A percentile compares a stretch with the other conserved stretches of the same genome.
These are phyloP conservation scores for Philhelius pedissequus DNA, from an alignment of 2,888 invertebrate species.

Conservation along the genomic window DNA sequence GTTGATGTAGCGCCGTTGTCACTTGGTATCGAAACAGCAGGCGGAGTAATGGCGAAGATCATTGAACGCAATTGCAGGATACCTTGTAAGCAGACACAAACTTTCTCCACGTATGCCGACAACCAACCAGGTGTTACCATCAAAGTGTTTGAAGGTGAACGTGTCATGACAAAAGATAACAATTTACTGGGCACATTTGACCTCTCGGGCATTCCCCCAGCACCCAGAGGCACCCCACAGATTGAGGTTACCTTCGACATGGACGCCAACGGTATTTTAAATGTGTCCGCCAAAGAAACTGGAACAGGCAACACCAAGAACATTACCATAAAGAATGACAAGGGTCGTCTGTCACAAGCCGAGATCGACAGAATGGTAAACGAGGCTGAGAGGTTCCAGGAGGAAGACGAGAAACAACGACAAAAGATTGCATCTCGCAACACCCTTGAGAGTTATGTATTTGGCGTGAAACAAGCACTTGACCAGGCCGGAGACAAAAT, in stretches of 20 bases:
- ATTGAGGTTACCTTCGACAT: conserved; percentile 88
- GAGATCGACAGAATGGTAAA: conserved; percentile 88
- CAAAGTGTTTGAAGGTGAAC: conserved; percentile 87
- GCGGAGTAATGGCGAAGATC: conserved; percentile 89
- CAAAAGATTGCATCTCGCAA: conserved; percentile 85
- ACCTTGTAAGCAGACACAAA: conserved; percentile 86
- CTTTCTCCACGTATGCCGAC: conserved; percentile 89
- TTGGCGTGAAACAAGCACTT: conserved; percentile 84
- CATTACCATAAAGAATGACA: conserved; percentile 89
- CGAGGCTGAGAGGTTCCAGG: conserved; percentile 85
- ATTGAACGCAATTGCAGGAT: conserved; percentile 86
- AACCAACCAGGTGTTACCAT: conserved; percentile 88
- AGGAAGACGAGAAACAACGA: conserved; percentile 84
- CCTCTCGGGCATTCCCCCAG: conserved; percentile 95
- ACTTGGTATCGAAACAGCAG: conserved; percentile 88
- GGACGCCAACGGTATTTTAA: conserved; percentile 95
- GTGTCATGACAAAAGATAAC: conserved; percentile 96
- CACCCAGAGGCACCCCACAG: conserved; percentile 89
- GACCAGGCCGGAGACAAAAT: conserved; percentile 84
- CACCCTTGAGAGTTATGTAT: conserved; percentile 85
- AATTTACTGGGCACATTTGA: conserved; percentile 97
- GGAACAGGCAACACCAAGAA: conserved; percentile 84
- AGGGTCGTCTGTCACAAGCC: conserved; percentile 86
- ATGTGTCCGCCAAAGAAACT: conserved; percentile 87
- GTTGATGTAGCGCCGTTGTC: conserved; percentile 86